Evolutionary conservation across 2,888 invertebrate species (phyloP).

Genomic region (Lasioglossum pauxillum): DNA sequence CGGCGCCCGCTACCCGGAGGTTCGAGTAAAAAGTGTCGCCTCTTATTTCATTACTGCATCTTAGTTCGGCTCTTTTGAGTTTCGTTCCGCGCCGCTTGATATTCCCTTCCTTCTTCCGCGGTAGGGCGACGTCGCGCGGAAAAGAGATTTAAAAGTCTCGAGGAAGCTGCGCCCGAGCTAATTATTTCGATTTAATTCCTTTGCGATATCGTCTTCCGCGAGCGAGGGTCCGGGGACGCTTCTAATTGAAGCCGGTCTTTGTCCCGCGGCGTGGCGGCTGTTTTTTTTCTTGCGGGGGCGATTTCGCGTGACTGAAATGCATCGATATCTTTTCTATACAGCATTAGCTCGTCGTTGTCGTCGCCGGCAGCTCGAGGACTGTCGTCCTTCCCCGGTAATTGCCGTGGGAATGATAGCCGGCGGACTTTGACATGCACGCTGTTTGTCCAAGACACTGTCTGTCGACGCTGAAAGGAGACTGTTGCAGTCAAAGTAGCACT

Average conservation of each 20-base stretch:
- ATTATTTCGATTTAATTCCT: slow-evolving; percentile 54
- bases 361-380: neutral
- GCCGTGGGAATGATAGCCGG: neutral
- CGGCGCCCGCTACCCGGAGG: neutral
- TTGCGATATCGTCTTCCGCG: slow-evolving; percentile 9
- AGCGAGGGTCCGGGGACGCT: neutral
- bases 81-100: slow-evolving; percentile 4
- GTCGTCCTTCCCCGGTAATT: slow-evolving; percentile 2
- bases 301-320: neutral
- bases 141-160: slow-evolving; percentile 41
- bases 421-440: neutral
- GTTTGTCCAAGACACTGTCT: neutral
- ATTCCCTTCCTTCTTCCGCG: neutral
- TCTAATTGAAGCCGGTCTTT: slow-evolving; percentile 38
- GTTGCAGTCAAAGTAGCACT: neutral
- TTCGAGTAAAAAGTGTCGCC: slow-evolving; percentile 38
- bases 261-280: neutral
- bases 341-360: slow-evolving; percentile 19
- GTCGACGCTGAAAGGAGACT: neutral
- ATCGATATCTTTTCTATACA: neutral
- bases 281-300: neutral
- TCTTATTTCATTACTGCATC: slow-evolving; percentile 45
- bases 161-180: slow-evolving; percentile 24
- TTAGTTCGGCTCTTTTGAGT: slow-evolving; percentile 34
- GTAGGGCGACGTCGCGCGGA: slow-evolving; percentile 8